Base-by-base conservation (phyloP, 2,113 vertebrate genomes). In the Puffinus mauretanicus region DNA sequence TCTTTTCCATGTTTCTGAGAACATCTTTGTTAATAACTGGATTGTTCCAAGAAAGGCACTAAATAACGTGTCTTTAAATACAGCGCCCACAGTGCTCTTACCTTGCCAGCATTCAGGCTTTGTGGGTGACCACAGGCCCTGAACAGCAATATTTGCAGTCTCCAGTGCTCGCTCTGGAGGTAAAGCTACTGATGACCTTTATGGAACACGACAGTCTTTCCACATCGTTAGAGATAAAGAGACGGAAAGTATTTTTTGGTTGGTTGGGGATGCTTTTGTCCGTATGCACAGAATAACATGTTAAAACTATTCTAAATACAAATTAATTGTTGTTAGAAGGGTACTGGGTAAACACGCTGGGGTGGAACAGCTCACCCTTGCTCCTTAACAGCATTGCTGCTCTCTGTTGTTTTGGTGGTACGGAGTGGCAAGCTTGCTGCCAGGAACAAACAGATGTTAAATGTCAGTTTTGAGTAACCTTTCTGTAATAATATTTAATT, bases 201-300 rank as follows among this genome's bases (percentile, higher is more conserved):
- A 24, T 52, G 36, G 34, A 78, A 65, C 8, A 19, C 16, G 9
- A 19, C 19, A 52, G 17, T n/a, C 36, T 52, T 70, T 60, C 46
- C 32, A n/a, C 34, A 5, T 1, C 24, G 36, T 14, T 55, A 30
- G 61, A 14, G 11, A 27, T 46, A 44, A 34, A 13, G 21, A 57
- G 14, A 15, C 3, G 0, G 4, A 65, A 72, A 32, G 22, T n/a
- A 13, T 0, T 21, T 57, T 30, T 67, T 46, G 25, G 17, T 72
- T 80, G 34, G 0, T 22, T 77, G 25, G n/a, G 21, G 7, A 10
- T 64, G 16, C 29, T 82, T 88, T 38, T 88, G 52, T 54, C 25
- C 1, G 0, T 16, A 19, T 27, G 30, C 38, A 40, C 25, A 67
- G 73, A 64, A 73, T 36, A 42, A 46, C 51, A 5, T 10, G 9